Conservation (phyloP, 2,113 vertebrate genomes). For the Callipepla squamata region DNA sequence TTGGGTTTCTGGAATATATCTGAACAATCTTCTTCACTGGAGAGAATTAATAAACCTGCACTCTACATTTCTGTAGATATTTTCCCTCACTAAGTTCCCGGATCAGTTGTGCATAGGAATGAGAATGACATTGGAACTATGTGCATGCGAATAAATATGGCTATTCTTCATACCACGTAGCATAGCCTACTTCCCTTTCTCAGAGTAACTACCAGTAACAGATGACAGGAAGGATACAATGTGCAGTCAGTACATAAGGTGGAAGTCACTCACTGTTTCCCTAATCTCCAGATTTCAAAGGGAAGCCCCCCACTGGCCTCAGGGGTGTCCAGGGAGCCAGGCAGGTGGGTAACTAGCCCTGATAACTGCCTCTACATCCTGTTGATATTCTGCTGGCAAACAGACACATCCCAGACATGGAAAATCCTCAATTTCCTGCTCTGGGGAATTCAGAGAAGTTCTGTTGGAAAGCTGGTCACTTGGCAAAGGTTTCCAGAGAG, state of each 20-base stretch:
- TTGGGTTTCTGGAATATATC: not conserved
- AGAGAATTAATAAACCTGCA: not conserved
- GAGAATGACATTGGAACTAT: constrained; percentile 20
- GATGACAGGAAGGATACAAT: not conserved
- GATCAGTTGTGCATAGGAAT: constrained; percentile 14
- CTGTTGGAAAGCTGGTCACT: not conserved
- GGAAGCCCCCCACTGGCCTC: not conserved
- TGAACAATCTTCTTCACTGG: not conserved
- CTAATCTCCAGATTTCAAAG: not conserved
- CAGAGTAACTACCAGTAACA: not conserved
- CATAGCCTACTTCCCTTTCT: not conserved
- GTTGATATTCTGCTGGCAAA: not conserved
- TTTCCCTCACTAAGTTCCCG: not conserved
- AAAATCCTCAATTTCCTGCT: not conserved
- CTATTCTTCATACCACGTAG: not conserved
- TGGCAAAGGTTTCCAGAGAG: not conserved
- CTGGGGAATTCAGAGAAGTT: not conserved
- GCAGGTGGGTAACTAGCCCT: not conserved
- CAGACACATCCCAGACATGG: not conserved
- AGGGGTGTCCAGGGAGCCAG: not conserved
- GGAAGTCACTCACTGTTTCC: not conserved
- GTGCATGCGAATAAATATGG: not conserved
- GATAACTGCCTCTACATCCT: not conserved
- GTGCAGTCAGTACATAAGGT: not conserved
- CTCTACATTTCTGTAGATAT: not conserved